A percentile compares a stretch with the other conserved stretches of the same genome.
Conservation (phyloP, 2,888 invertebrate genomes). For the Xestia c-nigrum region DNA sequence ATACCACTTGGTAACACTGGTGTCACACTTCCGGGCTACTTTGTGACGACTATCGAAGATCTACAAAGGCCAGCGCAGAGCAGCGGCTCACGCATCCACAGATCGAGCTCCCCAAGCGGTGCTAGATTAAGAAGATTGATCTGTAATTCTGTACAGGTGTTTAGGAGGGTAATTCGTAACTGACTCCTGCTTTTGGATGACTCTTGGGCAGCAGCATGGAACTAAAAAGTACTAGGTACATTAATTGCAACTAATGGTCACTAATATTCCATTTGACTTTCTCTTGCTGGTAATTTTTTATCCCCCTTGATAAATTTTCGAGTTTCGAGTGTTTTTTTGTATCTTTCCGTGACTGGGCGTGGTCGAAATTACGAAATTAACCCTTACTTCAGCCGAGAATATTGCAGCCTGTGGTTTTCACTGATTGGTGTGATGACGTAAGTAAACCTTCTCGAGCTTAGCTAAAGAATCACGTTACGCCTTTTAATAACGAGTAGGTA, state of each 20-base stretch:
- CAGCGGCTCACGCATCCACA: too few relatives aligned
- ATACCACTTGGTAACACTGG: too few relatives aligned
- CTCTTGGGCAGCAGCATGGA: background rate
- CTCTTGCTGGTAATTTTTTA: background rate
- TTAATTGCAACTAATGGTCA: too few relatives aligned
- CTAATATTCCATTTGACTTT: too few relatives aligned
- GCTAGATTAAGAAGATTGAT: too few relatives aligned
- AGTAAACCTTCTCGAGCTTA: constrained; percentile 14
- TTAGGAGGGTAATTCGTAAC: background rate
- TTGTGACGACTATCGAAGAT: too few relatives aligned
- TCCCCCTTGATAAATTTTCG: background rate
- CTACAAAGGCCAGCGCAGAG: too few relatives aligned
- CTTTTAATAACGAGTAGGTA: background rate
- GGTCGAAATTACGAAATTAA: background rate
- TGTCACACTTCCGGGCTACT: too few relatives aligned
- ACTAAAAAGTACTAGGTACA: background rate
- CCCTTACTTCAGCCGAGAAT: background rate
- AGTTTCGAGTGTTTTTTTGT: too few relatives aligned
- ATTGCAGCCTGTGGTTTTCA: background rate
- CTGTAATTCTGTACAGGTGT: too few relatives aligned
- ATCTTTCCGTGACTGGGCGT: background rate
- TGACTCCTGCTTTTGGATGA: too few relatives aligned
- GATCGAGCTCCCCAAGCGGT: too few relatives aligned
- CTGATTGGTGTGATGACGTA: background rate
- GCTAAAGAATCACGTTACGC: constrained; percentile 7